Base-by-base conservation (phyloP, 2,888 invertebrate genomes). In the Cryptops parisi region DNA sequence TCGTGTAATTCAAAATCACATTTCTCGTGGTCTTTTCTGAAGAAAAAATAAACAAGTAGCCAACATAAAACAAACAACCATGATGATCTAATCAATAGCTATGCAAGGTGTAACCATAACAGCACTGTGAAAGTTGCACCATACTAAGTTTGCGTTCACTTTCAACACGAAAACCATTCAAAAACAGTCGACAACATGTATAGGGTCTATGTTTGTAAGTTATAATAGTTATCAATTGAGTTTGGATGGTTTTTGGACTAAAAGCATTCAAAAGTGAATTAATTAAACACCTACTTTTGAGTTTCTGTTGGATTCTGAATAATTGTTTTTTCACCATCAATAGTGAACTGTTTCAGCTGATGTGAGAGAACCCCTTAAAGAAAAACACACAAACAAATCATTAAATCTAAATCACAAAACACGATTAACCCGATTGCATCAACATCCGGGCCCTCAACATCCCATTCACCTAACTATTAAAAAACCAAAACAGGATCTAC, bases 221-320 rank as follows among this genome's bases (percentile, higher is more conserved):
- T 15, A 33, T 15, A 33, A 33, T 6, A 33, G 15, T 15, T 33
- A 15, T n/a, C n/a, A n/a, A n/a, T n/a, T n/a, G n/a, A n/a, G n/a
- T n/a, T n/a, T n/a, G n/a, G n/a, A n/a, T n/a, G n/a, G n/a, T n/a
- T n/a, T n/a, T n/a, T n/a, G n/a, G n/a, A n/a, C n/a, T n/a, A n/a
- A n/a, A n/a, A n/a, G n/a, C n/a, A n/a, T n/a, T n/a, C n/a, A n/a
- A n/a, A n/a, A n/a, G n/a, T n/a, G n/a, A n/a, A n/a, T n/a, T n/a
- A n/a, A n/a, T n/a, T n/a, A n/a, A n/a, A n/a, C n/a, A n/a, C 55
- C 52, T 59, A 70, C 70, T 64, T 84, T 69, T 96, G 96, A 25
- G 87, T 84, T 68, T 98, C 97, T 61, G 85, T 89, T 21, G 98
- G 97, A 72, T 98, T 98, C 71, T 96, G 89, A 64, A 91, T 90